These are phyloP conservation scores for Gallinago nigripennis DNA, from an alignment of 2,797 vertebrate species.

Conservation along the genomic window DNA sequence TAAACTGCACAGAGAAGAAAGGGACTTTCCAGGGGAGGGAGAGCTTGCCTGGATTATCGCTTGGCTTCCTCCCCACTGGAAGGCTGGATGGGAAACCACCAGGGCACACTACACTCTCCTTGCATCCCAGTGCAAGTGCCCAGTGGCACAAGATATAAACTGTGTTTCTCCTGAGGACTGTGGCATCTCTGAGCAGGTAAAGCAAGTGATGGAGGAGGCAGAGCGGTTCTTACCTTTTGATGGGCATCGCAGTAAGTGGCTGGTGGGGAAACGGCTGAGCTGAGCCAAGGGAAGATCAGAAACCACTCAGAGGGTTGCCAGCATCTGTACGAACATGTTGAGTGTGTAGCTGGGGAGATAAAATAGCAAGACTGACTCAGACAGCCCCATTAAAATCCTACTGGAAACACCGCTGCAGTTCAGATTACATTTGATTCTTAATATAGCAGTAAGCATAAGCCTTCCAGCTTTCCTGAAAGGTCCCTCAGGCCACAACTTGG, in stretches of 20 bases:
- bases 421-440: conserved; percentile 25
- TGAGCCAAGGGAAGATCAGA: neutral
- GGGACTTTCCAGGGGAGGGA: neutral
- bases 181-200: neutral
- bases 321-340: neutral
- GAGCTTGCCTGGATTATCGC: neutral
- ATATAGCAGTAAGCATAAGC: neutral
- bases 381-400: neutral
- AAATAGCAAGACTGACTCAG: neutral
- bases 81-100: neutral
- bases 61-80: neutral
- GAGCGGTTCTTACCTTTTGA: neutral
- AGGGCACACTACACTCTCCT: neutral
- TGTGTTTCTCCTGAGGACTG: neutral
- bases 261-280: neutral
- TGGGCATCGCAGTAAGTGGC: neutral
- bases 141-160: neutral
- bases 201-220: neutral
- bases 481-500: neutral
- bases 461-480: neutral
- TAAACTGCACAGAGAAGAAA: neutral
- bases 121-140: neutral
- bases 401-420: neutral
- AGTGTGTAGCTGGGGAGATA: neutral
- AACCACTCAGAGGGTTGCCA: neutral